A percentile compares a stretch with the other conserved stretches of the same genome.
Conservation (phyloP, 2,797 vertebrate genomes). For the Margarornis squamiger region DNA sequence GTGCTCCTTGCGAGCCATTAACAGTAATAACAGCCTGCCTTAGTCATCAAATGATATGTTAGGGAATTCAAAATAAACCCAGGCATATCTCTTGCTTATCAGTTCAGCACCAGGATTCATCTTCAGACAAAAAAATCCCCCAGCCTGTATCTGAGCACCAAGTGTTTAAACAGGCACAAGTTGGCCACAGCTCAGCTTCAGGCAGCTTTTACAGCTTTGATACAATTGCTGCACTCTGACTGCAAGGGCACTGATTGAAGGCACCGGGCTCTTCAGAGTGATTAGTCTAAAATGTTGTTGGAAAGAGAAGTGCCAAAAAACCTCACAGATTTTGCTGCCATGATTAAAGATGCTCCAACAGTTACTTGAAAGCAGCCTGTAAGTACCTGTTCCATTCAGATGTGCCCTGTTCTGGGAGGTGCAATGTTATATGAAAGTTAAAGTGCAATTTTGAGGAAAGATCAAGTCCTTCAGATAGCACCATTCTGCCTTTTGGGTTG, state of each 20-base stretch:
- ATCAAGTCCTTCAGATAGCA: not conserved
- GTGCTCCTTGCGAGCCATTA: not conserved
- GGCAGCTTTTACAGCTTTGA: not conserved
- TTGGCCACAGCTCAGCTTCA: not conserved
- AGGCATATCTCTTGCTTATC: not conserved
- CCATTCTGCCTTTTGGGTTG: not conserved
- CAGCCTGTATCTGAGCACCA: not conserved
- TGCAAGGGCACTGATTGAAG: not conserved
- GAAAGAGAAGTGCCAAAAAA: not conserved
- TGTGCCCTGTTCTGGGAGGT: not conserved
- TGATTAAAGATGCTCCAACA: not conserved
- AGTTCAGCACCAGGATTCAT: not conserved
- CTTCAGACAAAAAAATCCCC: not conserved
- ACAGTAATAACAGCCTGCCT: not conserved
- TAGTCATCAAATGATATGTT: not conserved
- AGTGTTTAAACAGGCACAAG: not conserved
- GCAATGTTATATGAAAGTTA: not conserved
- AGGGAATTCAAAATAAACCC: not conserved
- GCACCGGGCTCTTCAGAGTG: not conserved
- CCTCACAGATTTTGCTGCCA: not conserved
- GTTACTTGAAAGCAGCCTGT: not conserved
- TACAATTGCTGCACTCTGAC: not conserved
- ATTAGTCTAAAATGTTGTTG: not conserved
- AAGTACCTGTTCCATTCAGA: not conserved
- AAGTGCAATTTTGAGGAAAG: not conserved